Percentiles rank a stretch among this genome's conserved stretches.
These are phyloP conservation scores for Achlya flavicornis DNA, from an alignment of 2,888 invertebrate species.

Conservation along the genomic window DNA sequence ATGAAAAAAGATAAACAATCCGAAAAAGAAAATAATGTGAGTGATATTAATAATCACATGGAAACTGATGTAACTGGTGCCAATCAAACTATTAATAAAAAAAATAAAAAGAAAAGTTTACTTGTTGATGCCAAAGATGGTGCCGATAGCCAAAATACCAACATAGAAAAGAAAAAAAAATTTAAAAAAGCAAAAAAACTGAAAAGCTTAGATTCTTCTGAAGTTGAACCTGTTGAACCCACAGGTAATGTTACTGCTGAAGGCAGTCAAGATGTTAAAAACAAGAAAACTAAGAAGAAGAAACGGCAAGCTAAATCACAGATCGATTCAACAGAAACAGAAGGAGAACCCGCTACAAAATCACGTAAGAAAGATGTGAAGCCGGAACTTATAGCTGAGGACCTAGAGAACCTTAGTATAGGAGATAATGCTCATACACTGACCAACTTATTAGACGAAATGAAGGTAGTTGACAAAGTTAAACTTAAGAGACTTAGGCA, in stretches of 20 bases:
- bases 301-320: conserved; percentile 40
- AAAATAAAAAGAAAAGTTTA: conserved; percentile 16
- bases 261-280: conserved; percentile 27
- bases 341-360: conserved; percentile 55
- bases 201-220: conserved; percentile 21
- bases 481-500: conserved; percentile 57
- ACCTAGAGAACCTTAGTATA: conserved; percentile 66
- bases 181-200: conserved; percentile 44
- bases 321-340: conserved; percentile 29
- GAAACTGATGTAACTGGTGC: conserved; percentile 27
- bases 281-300: conserved; percentile 53
- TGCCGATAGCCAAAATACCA: conserved; percentile 18
- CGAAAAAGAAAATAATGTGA: conserved; percentile 46
- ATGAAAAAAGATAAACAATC: conserved; percentile 33
- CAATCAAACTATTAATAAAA: conserved; percentile 22
- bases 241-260: conserved; percentile 25
- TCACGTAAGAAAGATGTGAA: conserved; percentile 50
- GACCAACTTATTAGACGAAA: conserved; percentile 66
- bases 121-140: conserved; percentile 6
- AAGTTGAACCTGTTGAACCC: neutral
- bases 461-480: conserved; percentile 68
- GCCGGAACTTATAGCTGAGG: conserved; percentile 58
- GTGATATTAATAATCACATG: conserved; percentile 26
- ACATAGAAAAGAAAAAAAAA: conserved; percentile 36
- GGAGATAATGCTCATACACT: conserved; percentile 72